A percentile compares a stretch with the other conserved stretches of the same genome.
These are phyloP conservation scores for Otis tarda DNA, from an alignment of 2,113 vertebrate genomes.

Conservation along the genomic window DNA sequence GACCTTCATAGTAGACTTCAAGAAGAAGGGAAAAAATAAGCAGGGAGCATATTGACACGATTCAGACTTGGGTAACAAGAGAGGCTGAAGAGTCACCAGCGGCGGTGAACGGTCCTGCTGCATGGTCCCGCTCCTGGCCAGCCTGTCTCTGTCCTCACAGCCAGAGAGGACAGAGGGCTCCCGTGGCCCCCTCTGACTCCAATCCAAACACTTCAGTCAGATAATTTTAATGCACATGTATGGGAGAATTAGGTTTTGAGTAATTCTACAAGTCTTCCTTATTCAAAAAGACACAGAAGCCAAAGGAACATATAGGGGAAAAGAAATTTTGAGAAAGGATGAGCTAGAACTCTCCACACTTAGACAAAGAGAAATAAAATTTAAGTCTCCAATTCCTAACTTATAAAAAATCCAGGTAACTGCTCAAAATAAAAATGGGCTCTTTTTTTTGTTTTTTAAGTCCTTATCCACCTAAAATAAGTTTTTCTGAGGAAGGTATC, in stretches of 20 bases:
- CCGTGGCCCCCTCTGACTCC: not conserved
- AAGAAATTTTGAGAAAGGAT: not conserved
- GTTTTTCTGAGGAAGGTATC: not conserved
- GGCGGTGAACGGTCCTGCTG: rapidly evolving
- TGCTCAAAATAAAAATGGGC: no score
- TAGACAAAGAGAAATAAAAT: not conserved
- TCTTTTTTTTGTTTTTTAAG: no score
- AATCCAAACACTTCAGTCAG: not conserved
- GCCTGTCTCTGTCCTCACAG: not conserved
- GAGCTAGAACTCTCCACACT: not conserved
- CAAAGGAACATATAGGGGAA: not conserved
- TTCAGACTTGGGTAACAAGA: not conserved
- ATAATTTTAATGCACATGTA: not conserved
- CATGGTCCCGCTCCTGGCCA: rapidly evolving
- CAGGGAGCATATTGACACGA: not conserved
- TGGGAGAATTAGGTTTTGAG: not conserved
- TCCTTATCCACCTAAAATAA: not conserved
- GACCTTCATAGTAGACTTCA: not conserved
- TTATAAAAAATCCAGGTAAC: no score
- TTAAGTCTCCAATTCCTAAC: not conserved
- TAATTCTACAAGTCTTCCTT: not conserved
- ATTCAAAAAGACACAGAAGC: not conserved
- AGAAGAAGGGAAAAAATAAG: not conserved
- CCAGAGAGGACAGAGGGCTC: not conserved
- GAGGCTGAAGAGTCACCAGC: not conserved